Base-by-base conservation (phyloP, 2,888 invertebrate genomes). In the Apamea crenata region DNA sequence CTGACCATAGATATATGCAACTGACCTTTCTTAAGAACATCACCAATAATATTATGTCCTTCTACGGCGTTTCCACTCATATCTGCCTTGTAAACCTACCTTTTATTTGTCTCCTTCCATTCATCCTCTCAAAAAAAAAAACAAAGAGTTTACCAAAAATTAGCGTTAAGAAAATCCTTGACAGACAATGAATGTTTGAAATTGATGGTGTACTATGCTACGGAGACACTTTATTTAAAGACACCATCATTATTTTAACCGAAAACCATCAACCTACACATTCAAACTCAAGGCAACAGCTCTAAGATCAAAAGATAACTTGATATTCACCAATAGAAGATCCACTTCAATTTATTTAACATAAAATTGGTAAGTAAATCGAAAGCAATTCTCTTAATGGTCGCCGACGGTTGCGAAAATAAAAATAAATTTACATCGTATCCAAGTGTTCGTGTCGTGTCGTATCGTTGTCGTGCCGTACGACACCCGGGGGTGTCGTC, bases 351-450 rank as follows among this genome's bases (percentile, higher is more conserved):
- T 89, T 82, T 80, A 83, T 80, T 71, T 70, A 84, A 84, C 84
- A 85, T 90, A 81, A 88, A 90, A 83, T 75, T 80, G 83, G 73
- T 86, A 91, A 88, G 83, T 90, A 92, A 93, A 93, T 93, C 92
- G 92, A 93, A 92, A 93, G 93, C 94, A 94, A 94, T 95, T 93
- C 93, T 86, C 88, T 88, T 94, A 94, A 95, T 93, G 93, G 93
- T 86, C 76, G 88, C 80, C 89, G 81, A 90, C 86, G 87, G 89
- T 89, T 91, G 91, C 88, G 90, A 91, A 92, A 92, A 94, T 95
- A 95, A 95, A 94, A 93, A 89, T 92, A 93, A 94, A 95, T 95
- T 94, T 94, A 95, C 92, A 92, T 89, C 86, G 90, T 78, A 83
- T 77, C 76, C 66, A 86, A 80, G 83, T 77, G 82, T 63, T 80